Base-by-base conservation (phyloP, 2,113 vertebrate species). In the Triplophysa tibetana region DNA sequence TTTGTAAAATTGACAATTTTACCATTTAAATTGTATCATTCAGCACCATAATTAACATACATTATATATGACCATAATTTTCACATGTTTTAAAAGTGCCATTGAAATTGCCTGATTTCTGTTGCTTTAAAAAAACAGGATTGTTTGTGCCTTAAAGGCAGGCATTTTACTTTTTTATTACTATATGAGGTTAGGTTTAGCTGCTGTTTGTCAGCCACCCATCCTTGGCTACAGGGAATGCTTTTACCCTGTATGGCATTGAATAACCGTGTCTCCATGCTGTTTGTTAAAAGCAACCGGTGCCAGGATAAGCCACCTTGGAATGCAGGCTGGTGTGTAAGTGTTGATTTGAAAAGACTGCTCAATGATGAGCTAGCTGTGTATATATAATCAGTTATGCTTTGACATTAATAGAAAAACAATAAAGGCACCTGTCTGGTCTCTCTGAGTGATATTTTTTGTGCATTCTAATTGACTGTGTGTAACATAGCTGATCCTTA, bases 161-260 rank as follows among this genome's bases (percentile, higher is more conserved):
- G 50, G 50, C 50, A 16, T 16, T 52, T 14, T 17, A 16, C 14
- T 50, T 77, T 64, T 72, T 54, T 66, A 21, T 77, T 68, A 74
- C 78, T 81, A 77, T 77, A 74, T 61, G 82, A 70, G 82, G 78
- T 64, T 72, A 76, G n/a, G 63, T 68, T 73, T 73, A 23, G 56
- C 23, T 50, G 52, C 16, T 41, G 52, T 56, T 29, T 77, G 74
- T 75, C 19, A 61, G 61, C 73, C 62, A 70, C n/a, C 52, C 43
- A 52, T 54, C 70, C 29, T 76, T 84, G 83, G 45, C 56, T 75
- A 17, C 23, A 72, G 45, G 56, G 76, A 54, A 78, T 70, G 54
- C 48, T 84, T 81, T 79, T 81, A 84, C 83, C 76, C 79, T 84
- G 56, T 84, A 81, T 75, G 80, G 83, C 76, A 54, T 24, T 65